phyloP scores from a whole-genome alignment of 2,888 invertebrate species.

The Salticus scenicus region DNA sequence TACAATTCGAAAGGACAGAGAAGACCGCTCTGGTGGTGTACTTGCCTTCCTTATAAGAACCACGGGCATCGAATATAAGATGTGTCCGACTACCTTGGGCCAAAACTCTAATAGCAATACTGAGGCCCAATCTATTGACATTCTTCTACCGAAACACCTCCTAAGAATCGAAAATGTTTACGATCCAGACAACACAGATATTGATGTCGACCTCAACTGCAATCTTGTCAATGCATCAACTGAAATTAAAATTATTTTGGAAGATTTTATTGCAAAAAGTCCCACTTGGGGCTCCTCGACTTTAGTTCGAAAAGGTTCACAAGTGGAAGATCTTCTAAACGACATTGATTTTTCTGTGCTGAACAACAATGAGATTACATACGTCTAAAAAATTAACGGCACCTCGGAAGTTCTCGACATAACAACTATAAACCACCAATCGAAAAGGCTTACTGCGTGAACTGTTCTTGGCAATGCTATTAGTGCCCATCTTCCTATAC shows the following conservation, averaged over 20 bases:
- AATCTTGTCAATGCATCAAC: neutral
- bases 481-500: no score
- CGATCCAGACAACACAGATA: neutral
- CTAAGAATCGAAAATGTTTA: neutral
- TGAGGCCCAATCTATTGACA: neutral
- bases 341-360: conserved; percentile 4
- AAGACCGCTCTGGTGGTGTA: no score
- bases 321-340: neutral
- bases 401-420: conserved; percentile 2
- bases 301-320: neutral
- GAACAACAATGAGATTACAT: neutral
- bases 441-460: no score
- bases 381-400: neutral
- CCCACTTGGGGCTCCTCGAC: conserved; percentile 2
- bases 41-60: neutral
- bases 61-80: neutral
- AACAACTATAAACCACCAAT: neutral
- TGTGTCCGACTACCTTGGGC: neutral
- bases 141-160: neutral
- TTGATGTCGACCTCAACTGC: neutral
- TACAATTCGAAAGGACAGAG: no score
- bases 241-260: neutral
- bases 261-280: neutral
- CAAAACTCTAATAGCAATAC: neutral
- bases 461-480: no score